Base-by-base conservation (phyloP, 1,140 invertebrate species). In the Oryctes rhinoceros region DNA sequence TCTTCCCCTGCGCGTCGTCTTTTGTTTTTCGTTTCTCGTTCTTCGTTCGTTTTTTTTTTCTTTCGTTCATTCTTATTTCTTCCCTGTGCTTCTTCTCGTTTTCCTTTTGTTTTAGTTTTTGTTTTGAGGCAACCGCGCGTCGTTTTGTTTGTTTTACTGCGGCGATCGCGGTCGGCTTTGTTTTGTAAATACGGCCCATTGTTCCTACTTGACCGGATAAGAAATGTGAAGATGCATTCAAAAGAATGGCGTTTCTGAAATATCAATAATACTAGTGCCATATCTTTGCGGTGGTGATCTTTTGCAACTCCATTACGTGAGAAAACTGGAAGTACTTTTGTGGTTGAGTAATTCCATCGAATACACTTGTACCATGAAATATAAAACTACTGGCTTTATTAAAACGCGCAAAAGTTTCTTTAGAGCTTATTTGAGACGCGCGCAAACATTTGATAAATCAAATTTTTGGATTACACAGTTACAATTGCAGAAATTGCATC, bases 171-270 rank as follows among this genome's bases (percentile, higher is more conserved):
- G 65, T 71, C 65, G 65, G 20, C 24, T 71, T 71, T 71, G 49
- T 78, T 78, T 53, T 78, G 77, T 44, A 78, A 47, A 80, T 74
- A 37, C 39, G 47, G 9, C 49, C 79, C 37, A 80, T 80, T 80
- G 79, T 80, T 80, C 77, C 74, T 74, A 47, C 78, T n/a, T 20
- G 39, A 35, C 2, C 20, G 37, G 30, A 79, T 78, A 78, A 79
- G 78, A 79, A 15, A 74, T 79, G 65, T 44, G 59, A 39, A 24
- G 65, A 71, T 10, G 35, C 24, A 15, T 37, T 24, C 44, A 5
- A 47, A 53, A 77, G 44, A 30, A 48, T 77, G 76, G 15, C 37
- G 48, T 18, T 77, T 37, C 24, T 48, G 30, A 77, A 71, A 37
- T 71, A 71, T 71, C 65, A 24, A 71, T 71, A 71, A 71, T 24